phyloP scores from a whole-genome alignment of 2,797 vertebrate genomes.

The Parauchenoglanis punctatus region DNA sequence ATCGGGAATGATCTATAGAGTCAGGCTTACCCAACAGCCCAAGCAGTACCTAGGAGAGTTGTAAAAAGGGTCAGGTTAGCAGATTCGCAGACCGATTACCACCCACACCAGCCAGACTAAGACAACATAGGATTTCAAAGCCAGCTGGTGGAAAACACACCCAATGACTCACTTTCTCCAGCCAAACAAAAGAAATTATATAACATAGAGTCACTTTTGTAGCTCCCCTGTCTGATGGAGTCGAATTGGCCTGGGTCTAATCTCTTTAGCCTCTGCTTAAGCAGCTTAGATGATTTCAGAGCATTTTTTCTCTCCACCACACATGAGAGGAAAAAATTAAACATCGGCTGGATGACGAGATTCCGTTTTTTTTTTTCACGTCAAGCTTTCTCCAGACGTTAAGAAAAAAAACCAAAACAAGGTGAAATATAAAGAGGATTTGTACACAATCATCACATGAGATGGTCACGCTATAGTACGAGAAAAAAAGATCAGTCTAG shows the following conservation, averaged over 20 bases:
- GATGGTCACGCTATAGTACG: neutral
- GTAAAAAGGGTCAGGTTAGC: conserved; percentile 35
- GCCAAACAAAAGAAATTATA: conserved; percentile 27
- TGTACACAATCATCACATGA: neutral
- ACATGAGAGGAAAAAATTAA: too few relatives aligned
- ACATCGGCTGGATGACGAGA: neutral
- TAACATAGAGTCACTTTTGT: conserved; percentile 10
- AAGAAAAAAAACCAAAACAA: neutral
- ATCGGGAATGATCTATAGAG: neutral
- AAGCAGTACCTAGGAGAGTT: conserved; percentile 9
- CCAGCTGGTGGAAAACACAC: conserved; percentile 26
- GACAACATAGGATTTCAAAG: conserved; percentile 31
- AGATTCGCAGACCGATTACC: conserved; percentile 48
- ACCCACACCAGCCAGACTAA: conserved; percentile 39
- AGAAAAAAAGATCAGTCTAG: neutral
- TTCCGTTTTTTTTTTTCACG: neutral
- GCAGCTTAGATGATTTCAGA: neutral
- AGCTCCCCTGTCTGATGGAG: neutral
- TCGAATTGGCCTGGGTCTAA: neutral
- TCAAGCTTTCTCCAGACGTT: neutral
- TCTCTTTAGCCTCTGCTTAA: neutral
- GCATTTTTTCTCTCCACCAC: too few relatives aligned
- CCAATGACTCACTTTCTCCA: conserved; percentile 40
- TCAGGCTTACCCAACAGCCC: neutral
- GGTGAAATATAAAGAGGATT: neutral